Conservation (phyloP, 2,888 invertebrate genomes). For the Nomada lathburiana region DNA sequence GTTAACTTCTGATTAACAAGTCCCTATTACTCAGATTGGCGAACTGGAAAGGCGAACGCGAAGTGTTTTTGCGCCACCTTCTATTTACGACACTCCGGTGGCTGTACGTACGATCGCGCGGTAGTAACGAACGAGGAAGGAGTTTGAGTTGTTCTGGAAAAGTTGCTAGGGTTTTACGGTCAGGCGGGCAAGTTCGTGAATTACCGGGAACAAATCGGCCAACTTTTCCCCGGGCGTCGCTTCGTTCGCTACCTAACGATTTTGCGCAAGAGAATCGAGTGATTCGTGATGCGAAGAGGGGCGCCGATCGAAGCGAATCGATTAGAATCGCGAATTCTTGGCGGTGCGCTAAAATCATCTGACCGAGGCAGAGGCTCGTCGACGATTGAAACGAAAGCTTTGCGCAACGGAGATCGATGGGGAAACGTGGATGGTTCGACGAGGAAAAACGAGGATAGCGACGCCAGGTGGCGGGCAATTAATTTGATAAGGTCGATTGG, state of each 20-base stretch:
- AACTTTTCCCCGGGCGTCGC: constrained; percentile 50
- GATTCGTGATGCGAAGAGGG: background rate
- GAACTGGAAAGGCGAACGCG: background rate
- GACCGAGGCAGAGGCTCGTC: background rate
- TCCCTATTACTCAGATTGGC: background rate
- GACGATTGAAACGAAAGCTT: background rate
- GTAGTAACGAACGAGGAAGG: constrained; percentile 53
- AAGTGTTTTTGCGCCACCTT: constrained; percentile 3
- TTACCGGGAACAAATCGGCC: constrained; percentile 64
- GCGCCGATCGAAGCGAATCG: background rate
- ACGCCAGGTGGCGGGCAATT: constrained; percentile 6
- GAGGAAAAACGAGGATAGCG: constrained; percentile 10
- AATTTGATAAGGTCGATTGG: constrained; percentile 10
- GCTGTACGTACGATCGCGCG: constrained; percentile 13
- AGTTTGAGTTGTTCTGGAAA: constrained; percentile 44
- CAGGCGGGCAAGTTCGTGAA: constrained; percentile 62
- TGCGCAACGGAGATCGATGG: background rate
- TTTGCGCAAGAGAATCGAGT: constrained; percentile 7
- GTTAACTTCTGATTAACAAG: background rate
- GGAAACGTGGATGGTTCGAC: background rate
- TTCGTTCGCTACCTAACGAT: constrained; percentile 42
- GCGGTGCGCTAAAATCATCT: background rate
- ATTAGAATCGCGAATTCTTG: background rate
- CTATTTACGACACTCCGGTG: background rate
- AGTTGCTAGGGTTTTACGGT: constrained; percentile 63